Evolutionary conservation across 2,888 invertebrate genomes (phyloP).

Genomic region (Sinohyriopsis cumingii): DNA sequence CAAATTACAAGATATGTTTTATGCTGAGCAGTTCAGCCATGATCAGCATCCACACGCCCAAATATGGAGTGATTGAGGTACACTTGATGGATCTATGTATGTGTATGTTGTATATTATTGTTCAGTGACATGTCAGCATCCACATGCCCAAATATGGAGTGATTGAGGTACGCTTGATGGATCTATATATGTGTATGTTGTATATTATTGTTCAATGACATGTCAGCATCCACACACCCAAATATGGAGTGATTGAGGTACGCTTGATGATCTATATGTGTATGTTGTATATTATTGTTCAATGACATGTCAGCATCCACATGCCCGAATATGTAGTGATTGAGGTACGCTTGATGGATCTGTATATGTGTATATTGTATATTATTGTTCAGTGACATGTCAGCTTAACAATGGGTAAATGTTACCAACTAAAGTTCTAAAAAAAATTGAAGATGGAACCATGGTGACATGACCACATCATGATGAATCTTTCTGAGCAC

Average conservation of each 20-base stretch:
- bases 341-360: slow-evolving; percentile 78
- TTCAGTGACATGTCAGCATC: background rate
- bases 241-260: slow-evolving; percentile 93
- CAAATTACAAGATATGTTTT: slow-evolving; percentile 92
- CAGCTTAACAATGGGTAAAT: background rate
- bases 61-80: slow-evolving; percentile 93
- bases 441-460: background rate
- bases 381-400: background rate
- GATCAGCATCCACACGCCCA: slow-evolving; percentile 93
- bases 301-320: slow-evolving; percentile 72
- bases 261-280: slow-evolving; percentile 33
- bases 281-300: background rate
- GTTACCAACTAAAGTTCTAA: background rate
- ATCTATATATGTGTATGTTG: background rate
- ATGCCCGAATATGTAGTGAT: slow-evolving; percentile 92
- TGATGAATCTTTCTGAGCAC: no score
- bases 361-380: background rate
- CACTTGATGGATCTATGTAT: slow-evolving; percentile 34
- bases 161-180: slow-evolving; percentile 80
- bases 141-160: slow-evolving; percentile 92
- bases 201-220: background rate
- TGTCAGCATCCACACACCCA: slow-evolving; percentile 80
- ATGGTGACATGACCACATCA: background rate
- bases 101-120: background rate
- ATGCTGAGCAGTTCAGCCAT: slow-evolving; percentile 93